Conservation (phyloP, 2,888 invertebrate genomes). For the Cantharis lateralis region DNA sequence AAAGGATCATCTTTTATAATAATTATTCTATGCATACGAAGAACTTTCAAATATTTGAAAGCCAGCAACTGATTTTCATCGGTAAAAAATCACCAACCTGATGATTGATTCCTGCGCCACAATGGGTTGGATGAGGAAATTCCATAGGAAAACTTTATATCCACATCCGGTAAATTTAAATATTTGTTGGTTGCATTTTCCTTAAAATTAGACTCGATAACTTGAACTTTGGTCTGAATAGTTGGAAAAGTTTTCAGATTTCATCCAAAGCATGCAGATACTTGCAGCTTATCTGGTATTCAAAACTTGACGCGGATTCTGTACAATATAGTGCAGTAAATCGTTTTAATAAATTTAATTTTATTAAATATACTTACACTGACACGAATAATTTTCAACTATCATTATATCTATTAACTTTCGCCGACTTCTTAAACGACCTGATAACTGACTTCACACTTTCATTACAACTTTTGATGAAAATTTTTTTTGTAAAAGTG, state of each 20-base stretch:
- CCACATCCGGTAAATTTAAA: not conserved
- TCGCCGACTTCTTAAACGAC: not conserved
- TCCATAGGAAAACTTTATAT: not conserved
- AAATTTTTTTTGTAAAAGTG: not conserved
- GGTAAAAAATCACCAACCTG: too few relatives aligned
- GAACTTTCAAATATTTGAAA: not conserved
- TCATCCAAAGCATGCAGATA: not conserved
- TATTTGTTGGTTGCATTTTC: not conserved
- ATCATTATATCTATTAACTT: not conserved
- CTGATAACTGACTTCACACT: not conserved
- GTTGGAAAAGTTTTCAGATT: not conserved
- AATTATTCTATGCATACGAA: not conserved
- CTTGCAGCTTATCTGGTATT: not conserved
- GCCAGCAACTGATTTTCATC: too few relatives aligned
- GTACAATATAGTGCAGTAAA: not conserved
- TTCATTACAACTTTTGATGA: not conserved
- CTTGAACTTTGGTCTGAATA: not conserved
- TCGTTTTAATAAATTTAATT: not conserved
- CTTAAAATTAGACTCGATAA: not conserved
- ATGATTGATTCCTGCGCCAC: too few relatives aligned
- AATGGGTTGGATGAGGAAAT: not conserved
- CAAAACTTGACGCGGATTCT: not conserved
- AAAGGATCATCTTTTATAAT: not conserved
- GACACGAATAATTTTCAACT: not conserved
- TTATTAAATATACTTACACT: not conserved